Evolutionary conservation across 1,140 invertebrate species (phyloP).

Genomic region (Sitophilus oryzae): DNA sequence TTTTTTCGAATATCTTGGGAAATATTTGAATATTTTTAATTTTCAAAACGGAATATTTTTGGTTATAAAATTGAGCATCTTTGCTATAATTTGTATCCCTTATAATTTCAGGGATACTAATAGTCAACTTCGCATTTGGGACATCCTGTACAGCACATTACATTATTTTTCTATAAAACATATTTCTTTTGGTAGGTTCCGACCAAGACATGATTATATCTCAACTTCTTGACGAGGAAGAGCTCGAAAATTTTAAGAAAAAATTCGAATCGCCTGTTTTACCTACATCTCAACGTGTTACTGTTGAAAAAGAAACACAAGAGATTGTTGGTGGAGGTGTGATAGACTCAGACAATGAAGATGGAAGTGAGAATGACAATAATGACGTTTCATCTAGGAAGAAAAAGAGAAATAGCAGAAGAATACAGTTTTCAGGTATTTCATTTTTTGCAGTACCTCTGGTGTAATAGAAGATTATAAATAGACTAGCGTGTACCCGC

Average conservation of each 20-base stretch:
- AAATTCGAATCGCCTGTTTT: slow-evolving; percentile 37
- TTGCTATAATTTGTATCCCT: too few relatives aligned
- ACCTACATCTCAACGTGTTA: neutral
- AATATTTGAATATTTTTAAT: too few relatives aligned
- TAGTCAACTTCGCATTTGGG: too few relatives aligned
- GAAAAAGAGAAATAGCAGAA: slow-evolving; percentile 28
- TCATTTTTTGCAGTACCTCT: too few relatives aligned
- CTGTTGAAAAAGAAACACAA: slow-evolving; percentile 28
- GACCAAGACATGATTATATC: slow-evolving; percentile 38
- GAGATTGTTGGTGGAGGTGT: slow-evolving; percentile 25
- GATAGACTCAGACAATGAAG: slow-evolving; percentile 38
- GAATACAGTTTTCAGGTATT: slow-evolving; percentile 32
- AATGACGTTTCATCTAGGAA: slow-evolving; percentile 22
- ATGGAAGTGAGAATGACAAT: too few relatives aligned
- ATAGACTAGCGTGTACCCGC: too few relatives aligned
- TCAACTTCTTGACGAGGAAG: slow-evolving; percentile 40
- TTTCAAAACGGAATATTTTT: too few relatives aligned
- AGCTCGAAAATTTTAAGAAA: slow-evolving; percentile 39
- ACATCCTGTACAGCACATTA: too few relatives aligned
- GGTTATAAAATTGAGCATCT: too few relatives aligned
- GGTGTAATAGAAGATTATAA: too few relatives aligned
- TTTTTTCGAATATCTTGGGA: too few relatives aligned
- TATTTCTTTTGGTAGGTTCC: slow-evolving; percentile 25
- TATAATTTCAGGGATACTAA: too few relatives aligned
- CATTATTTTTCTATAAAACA: neutral